Evolutionary conservation across 2,113 vertebrate species (phyloP).

Genomic region (Entomyzon cyanotis): DNA sequence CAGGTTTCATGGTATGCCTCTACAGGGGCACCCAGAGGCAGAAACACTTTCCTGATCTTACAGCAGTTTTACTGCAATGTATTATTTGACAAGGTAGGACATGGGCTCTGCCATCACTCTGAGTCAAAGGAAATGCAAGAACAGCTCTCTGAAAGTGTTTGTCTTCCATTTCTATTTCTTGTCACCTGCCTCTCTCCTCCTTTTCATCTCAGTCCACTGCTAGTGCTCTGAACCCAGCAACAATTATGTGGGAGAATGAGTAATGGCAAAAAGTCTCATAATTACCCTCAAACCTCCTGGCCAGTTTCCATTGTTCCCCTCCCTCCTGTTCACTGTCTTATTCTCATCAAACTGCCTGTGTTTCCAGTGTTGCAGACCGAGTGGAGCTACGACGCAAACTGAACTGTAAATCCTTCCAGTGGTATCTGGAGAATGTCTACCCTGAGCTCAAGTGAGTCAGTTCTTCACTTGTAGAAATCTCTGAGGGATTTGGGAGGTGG

Average conservation of each 20-base stretch:
- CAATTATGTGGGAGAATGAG: neutral
- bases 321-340: neutral
- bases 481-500: neutral
- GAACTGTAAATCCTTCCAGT: constrained; percentile 96
- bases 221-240: neutral
- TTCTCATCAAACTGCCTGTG: constrained; percentile 7
- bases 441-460: constrained; percentile 92
- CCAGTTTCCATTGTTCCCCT: neutral
- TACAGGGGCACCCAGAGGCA: neutral
- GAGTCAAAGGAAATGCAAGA: neutral
- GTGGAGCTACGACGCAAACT: constrained; percentile 87
- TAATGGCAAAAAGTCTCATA: neutral
- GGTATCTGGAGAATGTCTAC: constrained; percentile 98
- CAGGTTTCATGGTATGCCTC: neutral
- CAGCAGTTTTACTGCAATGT: neutral
- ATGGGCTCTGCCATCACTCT: neutral
- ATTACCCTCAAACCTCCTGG: neutral
- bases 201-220: neutral
- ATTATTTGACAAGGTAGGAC: neutral
- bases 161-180: neutral
- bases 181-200: neutral
- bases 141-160: neutral
- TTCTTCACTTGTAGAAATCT: neutral
- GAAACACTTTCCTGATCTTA: neutral
- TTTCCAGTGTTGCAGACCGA: constrained; percentile 85